Base-by-base conservation (phyloP, 1,140 invertebrate species). In the Drosophila grimshawi region DNA sequence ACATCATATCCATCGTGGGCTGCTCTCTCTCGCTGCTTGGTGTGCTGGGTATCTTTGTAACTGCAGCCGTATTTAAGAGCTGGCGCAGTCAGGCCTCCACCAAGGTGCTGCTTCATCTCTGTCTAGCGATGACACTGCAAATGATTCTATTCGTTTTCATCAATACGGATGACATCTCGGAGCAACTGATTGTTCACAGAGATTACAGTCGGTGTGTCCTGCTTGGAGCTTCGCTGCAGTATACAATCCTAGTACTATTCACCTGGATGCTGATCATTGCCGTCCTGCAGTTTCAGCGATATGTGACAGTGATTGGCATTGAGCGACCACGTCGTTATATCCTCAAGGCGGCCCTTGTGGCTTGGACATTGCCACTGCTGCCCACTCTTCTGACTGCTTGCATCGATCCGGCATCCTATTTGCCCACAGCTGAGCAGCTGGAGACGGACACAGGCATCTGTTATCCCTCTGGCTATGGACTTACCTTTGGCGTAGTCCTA, bases 191-290 rank as follows among this genome's bases (percentile, higher is more conserved):
- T 10, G 29, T 46, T 3, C 32, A 78, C 1, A 69, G 69, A 3
- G 32, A 55, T 8, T 81, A 94, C 2, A 78, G 88, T 5, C 77
- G 76, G 0, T 94, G 94, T 67, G 91, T 94, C n/a, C 51, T 93
- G n/a, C 78, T 94, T 10, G 95, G 95, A 10, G 93, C 93, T 5
- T 41, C 94, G 29, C 82, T 95, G 45, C 95, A 95, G 75, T 95
- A 95, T 81, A 93, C 94, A 5, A 93, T 95, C 33, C 77, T 95
- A 35, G 93, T 94, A 2, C 93, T 94, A 59, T 95, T 95, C 79
- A 93, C 93, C 77, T 95, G 95, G 95, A 95, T 95, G 94, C 78
- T 95, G n/a, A 94, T 95, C 19, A 94, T 95, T 4, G 95, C 94
- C 2, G 85, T 94, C 48, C 89, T 95, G 55, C 95, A 95, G 86